phyloP scores from a whole-genome alignment of 2,888 invertebrate species.

The Amiota minor region DNA sequence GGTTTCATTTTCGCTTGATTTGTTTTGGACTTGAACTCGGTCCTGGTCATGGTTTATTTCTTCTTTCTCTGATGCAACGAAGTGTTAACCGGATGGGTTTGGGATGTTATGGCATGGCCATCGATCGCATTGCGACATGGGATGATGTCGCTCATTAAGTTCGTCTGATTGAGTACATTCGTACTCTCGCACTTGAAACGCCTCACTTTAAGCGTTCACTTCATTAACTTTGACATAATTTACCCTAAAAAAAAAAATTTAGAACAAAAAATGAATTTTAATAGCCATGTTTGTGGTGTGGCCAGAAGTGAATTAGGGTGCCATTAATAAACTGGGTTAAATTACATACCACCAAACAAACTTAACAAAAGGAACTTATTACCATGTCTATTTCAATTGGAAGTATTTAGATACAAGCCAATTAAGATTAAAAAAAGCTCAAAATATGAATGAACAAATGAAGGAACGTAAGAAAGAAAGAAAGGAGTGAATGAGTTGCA shows the following conservation, averaged over 20 bases:
- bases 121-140: slow-evolving; percentile 38
- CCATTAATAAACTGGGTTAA: neutral
- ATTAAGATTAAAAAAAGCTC: no score
- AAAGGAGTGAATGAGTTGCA: no score
- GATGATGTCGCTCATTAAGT: slow-evolving; percentile 64
- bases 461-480: no score
- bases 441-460: no score
- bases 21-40: neutral
- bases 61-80: slow-evolving; percentile 62
- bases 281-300: neutral
- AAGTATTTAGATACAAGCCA: no score
- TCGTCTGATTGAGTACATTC: slow-evolving; percentile 30
- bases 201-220: neutral
- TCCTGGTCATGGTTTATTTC: neutral
- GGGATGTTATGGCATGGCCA: no score
- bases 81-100: slow-evolving; percentile 56
- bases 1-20: slow-evolving; percentile 29
- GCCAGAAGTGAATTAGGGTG: neutral
- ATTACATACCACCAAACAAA: no score
- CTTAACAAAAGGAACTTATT: no score
- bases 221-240: slow-evolving; percentile 18
- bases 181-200: neutral
- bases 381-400: no score
- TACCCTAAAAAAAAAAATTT: neutral
- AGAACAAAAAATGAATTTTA: neutral